Evolutionary conservation across 1,140 invertebrate species (phyloP).

Genomic region (Hormaphis cornu): DNA sequence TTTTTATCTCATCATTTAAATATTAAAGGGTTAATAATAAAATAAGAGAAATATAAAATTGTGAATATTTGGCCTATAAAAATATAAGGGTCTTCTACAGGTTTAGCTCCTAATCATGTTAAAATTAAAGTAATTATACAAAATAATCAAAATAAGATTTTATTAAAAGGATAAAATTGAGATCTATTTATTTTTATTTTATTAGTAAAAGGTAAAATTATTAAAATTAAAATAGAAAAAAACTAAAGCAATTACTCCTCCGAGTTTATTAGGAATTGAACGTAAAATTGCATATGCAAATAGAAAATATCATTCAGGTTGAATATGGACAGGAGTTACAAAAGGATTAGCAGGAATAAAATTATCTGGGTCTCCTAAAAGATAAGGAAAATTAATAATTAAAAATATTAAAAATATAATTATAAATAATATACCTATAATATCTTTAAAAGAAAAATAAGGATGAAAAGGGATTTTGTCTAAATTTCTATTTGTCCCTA

Average conservation of each 20-base stretch:
- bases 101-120: no score
- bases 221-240: background rate
- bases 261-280: background rate
- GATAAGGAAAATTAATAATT: background rate
- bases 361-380: background rate
- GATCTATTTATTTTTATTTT: background rate
- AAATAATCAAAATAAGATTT: background rate
- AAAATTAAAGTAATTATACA: no score
- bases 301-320: background rate
- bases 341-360: background rate
- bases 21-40: slow-evolving; percentile 45
- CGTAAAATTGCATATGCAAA: background rate
- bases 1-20: slow-evolving; percentile 46
- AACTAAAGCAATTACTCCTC: background rate
- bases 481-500: no score
- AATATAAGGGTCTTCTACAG: slow-evolving; percentile 46
- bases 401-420: no score
- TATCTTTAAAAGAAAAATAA: no score
- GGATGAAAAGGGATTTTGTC: no score
- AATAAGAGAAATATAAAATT: slow-evolving; percentile 50
- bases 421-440: background rate
- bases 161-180: background rate
- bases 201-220: background rate
- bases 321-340: background rate
- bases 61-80: slow-evolving; percentile 51